Evolutionary conservation across 2,113 vertebrate species (phyloP).

Genomic region (Dasyurus viverrinus): DNA sequence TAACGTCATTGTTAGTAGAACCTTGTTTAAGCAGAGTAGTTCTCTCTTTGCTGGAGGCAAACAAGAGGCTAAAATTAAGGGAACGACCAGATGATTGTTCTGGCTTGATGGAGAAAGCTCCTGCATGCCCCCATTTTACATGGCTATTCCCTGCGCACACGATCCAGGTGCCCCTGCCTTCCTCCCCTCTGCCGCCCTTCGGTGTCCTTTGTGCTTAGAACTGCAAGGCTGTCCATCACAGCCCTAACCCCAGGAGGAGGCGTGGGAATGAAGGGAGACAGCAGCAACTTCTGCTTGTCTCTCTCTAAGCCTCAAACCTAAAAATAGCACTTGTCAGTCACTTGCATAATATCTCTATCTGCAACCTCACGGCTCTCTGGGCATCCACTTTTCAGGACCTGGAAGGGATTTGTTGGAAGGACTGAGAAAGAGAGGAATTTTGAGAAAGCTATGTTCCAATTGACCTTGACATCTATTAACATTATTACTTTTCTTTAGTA

Average conservation of each 20-base stretch:
- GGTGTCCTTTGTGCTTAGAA: neutral
- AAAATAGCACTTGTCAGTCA: neutral
- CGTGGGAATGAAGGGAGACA: neutral
- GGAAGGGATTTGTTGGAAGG: neutral
- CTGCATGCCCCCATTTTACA: neutral
- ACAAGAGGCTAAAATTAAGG: neutral
- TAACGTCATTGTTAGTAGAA: constrained; percentile 5
- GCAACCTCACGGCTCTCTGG: constrained; percentile 24
- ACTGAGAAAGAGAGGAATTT: constrained; percentile 9
- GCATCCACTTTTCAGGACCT: neutral
- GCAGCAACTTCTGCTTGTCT: neutral
- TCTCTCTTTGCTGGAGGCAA: constrained; percentile 27
- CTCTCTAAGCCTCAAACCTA: neutral
- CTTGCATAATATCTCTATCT: neutral
- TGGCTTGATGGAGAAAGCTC: neutral
- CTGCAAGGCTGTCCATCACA: neutral
- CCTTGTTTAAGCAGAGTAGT: neutral
- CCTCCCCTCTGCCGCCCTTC: neutral
- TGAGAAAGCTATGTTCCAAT: constrained; percentile 1
- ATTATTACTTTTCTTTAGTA: constrained; percentile 28
- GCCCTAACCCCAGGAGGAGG: neutral
- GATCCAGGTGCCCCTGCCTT: neutral
- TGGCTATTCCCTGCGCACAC: neutral
- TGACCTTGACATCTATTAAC: neutral
- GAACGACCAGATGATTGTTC: neutral